Evolutionary conservation across 2,113 vertebrate species (phyloP).

Genomic region (Electrona antarctica): DNA sequence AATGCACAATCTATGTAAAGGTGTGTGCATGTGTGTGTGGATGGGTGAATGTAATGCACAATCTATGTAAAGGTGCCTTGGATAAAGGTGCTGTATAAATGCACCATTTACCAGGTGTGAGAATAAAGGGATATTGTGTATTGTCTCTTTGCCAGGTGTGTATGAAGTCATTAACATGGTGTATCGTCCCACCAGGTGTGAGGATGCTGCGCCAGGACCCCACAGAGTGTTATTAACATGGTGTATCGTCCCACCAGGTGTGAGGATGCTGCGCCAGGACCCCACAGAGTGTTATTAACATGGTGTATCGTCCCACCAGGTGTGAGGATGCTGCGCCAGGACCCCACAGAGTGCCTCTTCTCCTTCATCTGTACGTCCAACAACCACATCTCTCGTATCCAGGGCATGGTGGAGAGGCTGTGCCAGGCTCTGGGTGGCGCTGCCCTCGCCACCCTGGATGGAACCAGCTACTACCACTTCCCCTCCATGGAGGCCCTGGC

Average conservation of each 20-base stretch:
- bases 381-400: slow-evolving; percentile 93
- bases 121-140: no score
- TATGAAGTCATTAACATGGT: slow-evolving; percentile 1
- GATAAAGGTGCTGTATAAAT: no score
- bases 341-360: slow-evolving; percentile 92
- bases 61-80: no score
- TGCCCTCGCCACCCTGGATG: slow-evolving; percentile 80
- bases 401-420: slow-evolving; percentile 90
- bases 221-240: slow-evolving; percentile 78
- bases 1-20: no score
- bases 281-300: slow-evolving; percentile 83
- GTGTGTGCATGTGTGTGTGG: no score
- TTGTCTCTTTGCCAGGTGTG: slow-evolving; percentile 78
- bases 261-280: slow-evolving; percentile 90
- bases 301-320: slow-evolving; percentile 70
- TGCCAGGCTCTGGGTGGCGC: slow-evolving; percentile 86
- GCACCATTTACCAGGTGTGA: no score
- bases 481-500: slow-evolving; percentile 83
- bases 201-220: slow-evolving; percentile 91
- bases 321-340: slow-evolving; percentile 89
- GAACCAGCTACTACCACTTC: slow-evolving; percentile 83
- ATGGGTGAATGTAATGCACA: no score
- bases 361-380: slow-evolving; percentile 97
- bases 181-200: no score
- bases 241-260: slow-evolving; percentile 73